Conservation (phyloP, 2,888 invertebrate genomes). For the Unio delphinus region DNA sequence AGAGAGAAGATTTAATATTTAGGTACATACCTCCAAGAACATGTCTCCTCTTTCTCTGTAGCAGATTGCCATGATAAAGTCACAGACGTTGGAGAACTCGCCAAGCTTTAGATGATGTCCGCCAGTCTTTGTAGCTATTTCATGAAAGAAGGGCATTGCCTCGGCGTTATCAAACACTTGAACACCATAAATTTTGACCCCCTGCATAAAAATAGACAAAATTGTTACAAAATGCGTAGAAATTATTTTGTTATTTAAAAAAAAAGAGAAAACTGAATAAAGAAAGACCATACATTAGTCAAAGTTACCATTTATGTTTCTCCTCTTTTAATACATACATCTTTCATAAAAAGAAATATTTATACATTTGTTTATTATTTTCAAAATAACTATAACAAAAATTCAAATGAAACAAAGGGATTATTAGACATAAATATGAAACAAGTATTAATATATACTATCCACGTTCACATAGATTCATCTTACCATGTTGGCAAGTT, state of each 20-base stretch:
- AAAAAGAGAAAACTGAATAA: neutral
- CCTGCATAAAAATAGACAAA: constrained; percentile 34
- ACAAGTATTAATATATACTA: neutral
- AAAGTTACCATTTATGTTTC: no score
- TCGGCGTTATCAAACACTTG: constrained; percentile 45
- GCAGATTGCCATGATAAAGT: constrained; percentile 67
- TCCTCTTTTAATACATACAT: no score
- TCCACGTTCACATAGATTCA: neutral
- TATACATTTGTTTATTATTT: no score
- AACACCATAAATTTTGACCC: constrained; percentile 58
- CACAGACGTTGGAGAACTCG: constrained; percentile 57
- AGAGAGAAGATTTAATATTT: neutral
- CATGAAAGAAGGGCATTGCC: constrained; percentile 48
- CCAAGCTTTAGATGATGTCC: constrained; percentile 60
- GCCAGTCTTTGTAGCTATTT: constrained; percentile 46
- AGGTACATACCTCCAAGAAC: constrained; percentile 48
- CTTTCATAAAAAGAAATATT: no score
- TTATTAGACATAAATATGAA: no score
- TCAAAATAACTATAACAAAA: no score
- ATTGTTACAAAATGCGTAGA: neutral
- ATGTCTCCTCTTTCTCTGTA: constrained; percentile 62
- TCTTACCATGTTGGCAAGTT: constrained; percentile 27
- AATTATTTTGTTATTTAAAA: neutral
- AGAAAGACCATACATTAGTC: neutral
- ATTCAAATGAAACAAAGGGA: no score